Conservation (phyloP, 2,797 vertebrate species). For the Typhlichthys eigenmanni region DNA sequence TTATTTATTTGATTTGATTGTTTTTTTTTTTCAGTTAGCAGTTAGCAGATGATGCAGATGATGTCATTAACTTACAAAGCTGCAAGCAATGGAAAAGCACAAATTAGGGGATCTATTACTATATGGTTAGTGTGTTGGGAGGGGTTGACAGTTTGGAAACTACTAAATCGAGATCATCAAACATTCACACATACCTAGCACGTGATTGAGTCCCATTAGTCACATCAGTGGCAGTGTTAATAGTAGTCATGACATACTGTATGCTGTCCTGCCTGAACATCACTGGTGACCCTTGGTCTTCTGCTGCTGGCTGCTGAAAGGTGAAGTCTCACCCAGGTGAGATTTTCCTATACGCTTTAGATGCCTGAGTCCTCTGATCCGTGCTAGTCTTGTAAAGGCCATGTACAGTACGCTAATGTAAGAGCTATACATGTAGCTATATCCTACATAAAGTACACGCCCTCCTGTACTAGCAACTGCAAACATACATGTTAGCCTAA, state of each 20-base stretch:
- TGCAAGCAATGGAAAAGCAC: constrained; percentile 49
- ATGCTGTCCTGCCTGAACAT: no score
- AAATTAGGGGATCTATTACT: constrained; percentile 15
- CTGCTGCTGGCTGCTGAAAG: constrained; percentile 29
- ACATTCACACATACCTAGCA: no score
- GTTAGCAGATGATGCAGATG: constrained; percentile 26
- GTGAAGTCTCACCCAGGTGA: constrained; percentile 19
- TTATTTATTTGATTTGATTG: constrained; percentile 23
- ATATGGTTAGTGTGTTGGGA: constrained; percentile 13
- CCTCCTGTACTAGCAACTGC: background rate
- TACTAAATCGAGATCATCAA: no score
- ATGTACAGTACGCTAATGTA: no score
- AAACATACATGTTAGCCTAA: constrained; percentile 17
- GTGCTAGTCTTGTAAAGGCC: no score
- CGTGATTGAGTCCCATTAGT: no score
- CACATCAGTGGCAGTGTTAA: no score
- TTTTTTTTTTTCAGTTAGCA: no score
- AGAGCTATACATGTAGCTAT: no score
- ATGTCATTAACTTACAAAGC: constrained; percentile 62
- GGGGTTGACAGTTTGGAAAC: constrained; percentile 18
- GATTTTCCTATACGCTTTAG: background rate
- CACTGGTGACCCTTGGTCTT: background rate
- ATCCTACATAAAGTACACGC: no score
- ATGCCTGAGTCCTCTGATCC: no score
- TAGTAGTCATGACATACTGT: no score